Percentiles rank a stretch among this genome's conserved stretches.
Conservation (phyloP, 1,140 invertebrate species). For the Drosophila obscura region DNA sequence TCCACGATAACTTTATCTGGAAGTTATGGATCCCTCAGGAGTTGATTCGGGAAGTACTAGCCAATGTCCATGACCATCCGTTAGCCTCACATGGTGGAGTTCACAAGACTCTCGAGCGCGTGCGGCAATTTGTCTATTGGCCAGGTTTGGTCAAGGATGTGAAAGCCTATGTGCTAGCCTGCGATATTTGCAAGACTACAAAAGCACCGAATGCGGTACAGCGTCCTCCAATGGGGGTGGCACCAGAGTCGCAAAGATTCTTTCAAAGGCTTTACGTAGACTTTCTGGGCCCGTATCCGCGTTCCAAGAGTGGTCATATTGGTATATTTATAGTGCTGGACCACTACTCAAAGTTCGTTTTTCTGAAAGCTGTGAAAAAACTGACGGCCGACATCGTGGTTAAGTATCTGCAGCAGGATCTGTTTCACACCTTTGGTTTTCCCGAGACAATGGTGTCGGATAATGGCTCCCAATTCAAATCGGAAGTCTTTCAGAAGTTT, state of each 20-base stretch:
- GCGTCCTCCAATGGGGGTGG: no score
- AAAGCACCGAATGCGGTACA: background rate
- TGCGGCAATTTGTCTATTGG: no score
- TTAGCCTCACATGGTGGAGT: constrained; percentile 2
- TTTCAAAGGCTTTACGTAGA: constrained; percentile 31
- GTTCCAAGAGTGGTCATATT: constrained; percentile 29
- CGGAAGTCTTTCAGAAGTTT: no score
- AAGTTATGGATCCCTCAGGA: constrained; percentile 12
- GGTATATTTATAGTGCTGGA: background rate
- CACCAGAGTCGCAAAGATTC: constrained; percentile 7
- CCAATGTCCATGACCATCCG: constrained; percentile 7
- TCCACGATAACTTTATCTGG: background rate
- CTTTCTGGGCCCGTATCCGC: constrained; percentile 4
- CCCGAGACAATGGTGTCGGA: no score
- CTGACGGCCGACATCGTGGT: no score
- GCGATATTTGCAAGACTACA: constrained; percentile 10
- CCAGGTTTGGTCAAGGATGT: no score
- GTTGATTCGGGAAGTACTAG: background rate
- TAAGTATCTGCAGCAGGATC: no score
- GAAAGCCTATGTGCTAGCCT: background rate
- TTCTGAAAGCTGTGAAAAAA: no score
- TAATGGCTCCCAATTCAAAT: no score
- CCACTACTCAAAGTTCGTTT: no score
- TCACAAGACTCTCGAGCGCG: background rate
- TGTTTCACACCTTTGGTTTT: no score